A percentile compares a stretch with the other conserved stretches of the same genome.
Evolutionary conservation across 1,140 invertebrate genomes (phyloP).

Genomic region (Harpegnathos saltator): DNA sequence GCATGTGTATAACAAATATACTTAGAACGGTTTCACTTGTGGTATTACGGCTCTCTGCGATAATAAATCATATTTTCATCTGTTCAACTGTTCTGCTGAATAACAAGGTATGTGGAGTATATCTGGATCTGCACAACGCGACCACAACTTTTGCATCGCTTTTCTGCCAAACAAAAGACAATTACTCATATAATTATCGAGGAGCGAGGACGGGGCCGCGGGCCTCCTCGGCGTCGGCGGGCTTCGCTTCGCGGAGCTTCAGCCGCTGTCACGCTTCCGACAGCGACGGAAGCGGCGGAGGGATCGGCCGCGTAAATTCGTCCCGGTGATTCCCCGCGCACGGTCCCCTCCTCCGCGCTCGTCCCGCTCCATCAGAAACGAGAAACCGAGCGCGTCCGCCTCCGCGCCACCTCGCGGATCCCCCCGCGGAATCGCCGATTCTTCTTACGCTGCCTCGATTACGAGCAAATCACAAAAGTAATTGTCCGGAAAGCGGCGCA

Average conservation of each 20-base stretch:
- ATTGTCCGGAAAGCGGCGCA: conserved; percentile 52
- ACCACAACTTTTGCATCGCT: conserved; percentile 45
- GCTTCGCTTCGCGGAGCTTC: too few species aligned
- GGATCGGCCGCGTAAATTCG: too few species aligned
- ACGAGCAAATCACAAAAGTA: conserved; percentile 51
- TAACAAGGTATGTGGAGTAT: conserved; percentile 72
- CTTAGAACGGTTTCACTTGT: conserved; percentile 77
- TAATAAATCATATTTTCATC: conserved; percentile 75
- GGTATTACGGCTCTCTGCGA: conserved; percentile 74
- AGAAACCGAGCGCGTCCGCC: too few species aligned
- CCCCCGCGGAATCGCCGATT: too few species aligned
- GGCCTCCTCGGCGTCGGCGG: background rate
- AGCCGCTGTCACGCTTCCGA: too few species aligned
- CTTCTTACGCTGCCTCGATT: conserved; percentile 22
- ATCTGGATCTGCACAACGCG: conserved; percentile 47
- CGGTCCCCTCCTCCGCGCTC: too few species aligned
- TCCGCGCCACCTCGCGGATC: too few species aligned
- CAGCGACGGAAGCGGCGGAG: too few species aligned
- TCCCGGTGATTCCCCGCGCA: too few species aligned
- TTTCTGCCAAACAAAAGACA: conserved; percentile 50
- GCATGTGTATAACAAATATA: conserved; percentile 78
- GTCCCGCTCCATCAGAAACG: too few species aligned
- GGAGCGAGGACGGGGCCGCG: conserved; percentile 1
- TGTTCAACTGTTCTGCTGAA: conserved; percentile 74
- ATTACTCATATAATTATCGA: conserved; percentile 56